phyloP scores from a whole-genome alignment of 2,888 invertebrate genomes.

The Ornithoptera alexandrae region DNA sequence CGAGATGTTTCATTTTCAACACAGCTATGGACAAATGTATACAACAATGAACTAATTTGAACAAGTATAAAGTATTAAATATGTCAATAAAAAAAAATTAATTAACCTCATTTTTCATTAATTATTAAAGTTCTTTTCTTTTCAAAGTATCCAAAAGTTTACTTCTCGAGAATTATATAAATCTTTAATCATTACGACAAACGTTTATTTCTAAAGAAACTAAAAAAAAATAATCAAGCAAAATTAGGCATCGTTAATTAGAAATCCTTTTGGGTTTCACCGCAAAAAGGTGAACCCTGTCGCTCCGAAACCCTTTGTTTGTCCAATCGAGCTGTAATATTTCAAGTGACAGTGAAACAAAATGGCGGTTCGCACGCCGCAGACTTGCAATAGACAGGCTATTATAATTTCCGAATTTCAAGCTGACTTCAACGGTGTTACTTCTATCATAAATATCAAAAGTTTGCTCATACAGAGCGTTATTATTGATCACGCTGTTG shows the following conservation, averaged over 20 bases:
- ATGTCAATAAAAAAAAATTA: not conserved
- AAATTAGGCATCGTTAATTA: constrained; percentile 18
- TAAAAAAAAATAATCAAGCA: not conserved
- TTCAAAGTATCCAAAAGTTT: too few relatives aligned
- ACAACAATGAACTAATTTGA: too few relatives aligned
- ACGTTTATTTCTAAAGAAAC: not conserved
- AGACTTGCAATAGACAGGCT: constrained; percentile 10
- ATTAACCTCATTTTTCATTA: not conserved
- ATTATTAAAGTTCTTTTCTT: too few relatives aligned
- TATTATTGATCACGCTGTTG: not conserved
- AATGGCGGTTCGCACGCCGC: constrained; percentile 8
- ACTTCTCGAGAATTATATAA: too few relatives aligned
- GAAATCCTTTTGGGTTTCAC: constrained; percentile 18
- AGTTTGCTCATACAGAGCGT: not conserved
- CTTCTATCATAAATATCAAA: not conserved
- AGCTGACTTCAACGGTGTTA: not conserved
- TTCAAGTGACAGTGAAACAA: constrained; percentile 23
- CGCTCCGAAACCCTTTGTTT: constrained; percentile 16
- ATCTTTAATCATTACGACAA: too few relatives aligned
- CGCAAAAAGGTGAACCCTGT: constrained; percentile 16
- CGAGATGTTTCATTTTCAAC: not conserved
- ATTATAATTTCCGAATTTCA: constrained; percentile 14
- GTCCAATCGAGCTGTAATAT: constrained; percentile 23
- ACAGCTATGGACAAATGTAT: not conserved
- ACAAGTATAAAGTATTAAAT: not conserved